Base-by-base conservation (phyloP, 2,113 vertebrate species). In the Eulemur macaco region DNA sequence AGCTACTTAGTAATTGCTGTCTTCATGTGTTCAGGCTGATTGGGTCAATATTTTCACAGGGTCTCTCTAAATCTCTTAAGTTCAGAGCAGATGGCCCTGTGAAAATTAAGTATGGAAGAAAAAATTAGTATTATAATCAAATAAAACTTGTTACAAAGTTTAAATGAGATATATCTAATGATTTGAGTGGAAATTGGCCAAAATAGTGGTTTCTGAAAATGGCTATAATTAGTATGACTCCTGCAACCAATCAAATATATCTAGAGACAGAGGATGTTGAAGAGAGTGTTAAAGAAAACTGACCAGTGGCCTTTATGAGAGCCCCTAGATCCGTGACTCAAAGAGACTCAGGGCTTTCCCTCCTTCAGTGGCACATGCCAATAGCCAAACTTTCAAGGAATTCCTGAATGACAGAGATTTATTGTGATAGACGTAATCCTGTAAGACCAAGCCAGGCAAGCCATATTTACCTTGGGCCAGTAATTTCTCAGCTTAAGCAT, bases 81-180 rank as follows among this genome's bases (percentile, higher is more conserved):
- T 96, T 92, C 52, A 71, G 85, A 96, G 71, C 69, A 97, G 87
- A 83, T 96, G 64, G 50, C 74, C 81, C 58, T 95, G 37, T 95
- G 71, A 88, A 97, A 94, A 90, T 66, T 87, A 45, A 95, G 21
- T 71, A 82, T 78, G 92, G 27, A 88, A 83, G 74, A 86, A 84
- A 71, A 83, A 80, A 77, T 52, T 64, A 83, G 23, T 71, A 45
- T 96, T 83, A 9, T 42, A 82, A 90, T 95, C 58, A 84, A 95
- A 89, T 78, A 76, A 85, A 93, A 91, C 34, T 94, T 85, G 42
- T 27, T 81, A 60, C 25, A 77, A 64, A 66, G 45, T 87, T 91
- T 87, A 95, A 90, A 80, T 91, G 54, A 93, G 58, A 58, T 15
- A 58, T 81, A 23, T 56, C 17, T 71, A 88, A 94, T 91, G 66